Percentiles rank a stretch among this genome's conserved stretches.
phyloP scores from a whole-genome alignment of 2,797 vertebrate genomes.

The Molothrus aeneus region DNA sequence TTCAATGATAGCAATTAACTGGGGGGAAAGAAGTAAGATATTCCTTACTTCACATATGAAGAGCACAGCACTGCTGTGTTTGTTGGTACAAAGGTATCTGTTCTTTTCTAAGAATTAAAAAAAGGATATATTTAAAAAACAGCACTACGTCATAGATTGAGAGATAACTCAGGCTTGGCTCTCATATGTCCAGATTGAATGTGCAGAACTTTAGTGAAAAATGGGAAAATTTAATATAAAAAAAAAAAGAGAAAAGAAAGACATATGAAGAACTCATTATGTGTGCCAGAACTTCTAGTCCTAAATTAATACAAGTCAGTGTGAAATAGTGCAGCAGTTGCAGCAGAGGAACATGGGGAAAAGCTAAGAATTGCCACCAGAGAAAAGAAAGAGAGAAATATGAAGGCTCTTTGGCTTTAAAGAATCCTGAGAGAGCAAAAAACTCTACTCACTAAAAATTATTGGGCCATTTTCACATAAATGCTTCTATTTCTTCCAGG shows the following conservation, averaged over 20 bases:
- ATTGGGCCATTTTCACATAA: constrained; percentile 18
- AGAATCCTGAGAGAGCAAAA: constrained; percentile 27
- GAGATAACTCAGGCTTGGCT: constrained; percentile 23
- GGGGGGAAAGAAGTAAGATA: background rate
- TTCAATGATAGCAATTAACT: background rate
- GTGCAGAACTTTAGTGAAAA: background rate
- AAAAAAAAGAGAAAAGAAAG: background rate
- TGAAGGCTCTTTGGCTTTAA: constrained; percentile 37
- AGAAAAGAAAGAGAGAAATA: constrained; percentile 47
- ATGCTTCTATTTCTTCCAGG: background rate
- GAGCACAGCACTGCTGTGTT: background rate
- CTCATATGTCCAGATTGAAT: constrained; percentile 4
- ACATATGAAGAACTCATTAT: background rate
- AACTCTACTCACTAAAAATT: constrained; percentile 27
- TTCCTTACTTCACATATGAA: constrained; percentile 20
- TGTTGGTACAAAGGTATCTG: constrained; percentile 30
- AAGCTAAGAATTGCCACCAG: constrained; percentile 2
- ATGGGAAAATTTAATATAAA: background rate
- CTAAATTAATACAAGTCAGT: constrained; percentile 32
- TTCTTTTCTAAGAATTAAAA: background rate
- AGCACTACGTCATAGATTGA: background rate
- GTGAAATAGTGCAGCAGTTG: constrained; percentile 40
- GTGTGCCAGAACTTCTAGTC: background rate
- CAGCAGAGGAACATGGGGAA: background rate
- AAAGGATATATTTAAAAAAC: background rate